Evolutionary conservation across 2,113 vertebrate genomes (phyloP).

Genomic region (Verasper variegatus): DNA sequence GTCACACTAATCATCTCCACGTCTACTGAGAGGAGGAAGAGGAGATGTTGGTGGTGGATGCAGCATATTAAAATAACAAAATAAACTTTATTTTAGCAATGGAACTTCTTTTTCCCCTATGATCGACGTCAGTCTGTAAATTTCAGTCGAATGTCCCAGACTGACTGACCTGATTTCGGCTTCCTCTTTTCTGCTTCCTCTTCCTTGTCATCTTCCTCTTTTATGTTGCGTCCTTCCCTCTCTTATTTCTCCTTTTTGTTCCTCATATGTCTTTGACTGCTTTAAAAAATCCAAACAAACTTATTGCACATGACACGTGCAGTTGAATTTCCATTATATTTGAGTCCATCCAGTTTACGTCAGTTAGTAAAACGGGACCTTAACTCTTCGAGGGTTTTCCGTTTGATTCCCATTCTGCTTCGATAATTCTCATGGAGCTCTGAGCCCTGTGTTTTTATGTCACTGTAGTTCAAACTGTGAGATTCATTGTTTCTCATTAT

Average conservation of each 20-base stretch:
- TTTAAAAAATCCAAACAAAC: not conserved
- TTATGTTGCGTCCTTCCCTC: not conserved
- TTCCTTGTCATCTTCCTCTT: not conserved
- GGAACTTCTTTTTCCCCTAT: not conserved
- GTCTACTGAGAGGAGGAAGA: not conserved
- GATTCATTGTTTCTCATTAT: too few species aligned
- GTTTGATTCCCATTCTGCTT: too few species aligned
- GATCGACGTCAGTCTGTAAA: not conserved
- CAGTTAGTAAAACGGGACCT: not conserved
- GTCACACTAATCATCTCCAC: not conserved
- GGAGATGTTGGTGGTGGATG: not conserved
- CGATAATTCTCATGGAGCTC: too few species aligned
- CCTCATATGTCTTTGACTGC: not conserved
- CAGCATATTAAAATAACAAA: not conserved
- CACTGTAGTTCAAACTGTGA: too few species aligned
- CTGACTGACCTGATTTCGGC: not conserved
- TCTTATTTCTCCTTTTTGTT: not conserved
- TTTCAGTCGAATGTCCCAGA: not conserved
- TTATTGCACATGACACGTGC: not conserved
- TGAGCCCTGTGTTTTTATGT: too few species aligned
- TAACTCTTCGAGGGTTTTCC: not conserved
- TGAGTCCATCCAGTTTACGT: not conserved
- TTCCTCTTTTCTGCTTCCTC: conserved; percentile 21
- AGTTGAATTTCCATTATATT: not conserved
- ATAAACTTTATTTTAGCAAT: not conserved